Evolutionary conservation across 2,113 vertebrate species (phyloP).

Genomic region (Antechinus flavipes): DNA sequence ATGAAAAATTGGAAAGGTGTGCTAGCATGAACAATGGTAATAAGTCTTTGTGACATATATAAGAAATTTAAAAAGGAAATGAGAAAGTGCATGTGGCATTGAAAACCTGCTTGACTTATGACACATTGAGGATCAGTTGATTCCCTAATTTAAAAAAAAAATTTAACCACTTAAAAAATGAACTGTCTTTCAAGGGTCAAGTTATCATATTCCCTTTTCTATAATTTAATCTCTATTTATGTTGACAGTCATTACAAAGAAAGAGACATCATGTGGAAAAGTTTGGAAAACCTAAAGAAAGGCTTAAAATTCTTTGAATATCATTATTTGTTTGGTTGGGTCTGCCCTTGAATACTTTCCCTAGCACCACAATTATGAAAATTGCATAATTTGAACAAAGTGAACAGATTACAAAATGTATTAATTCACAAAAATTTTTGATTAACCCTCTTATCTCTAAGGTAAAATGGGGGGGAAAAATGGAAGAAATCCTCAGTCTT

Average conservation of each 20-base stretch:
- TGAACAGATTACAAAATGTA: neutral
- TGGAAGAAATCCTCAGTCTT: neutral
- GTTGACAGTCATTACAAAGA: neutral
- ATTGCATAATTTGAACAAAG: neutral
- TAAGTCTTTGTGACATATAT: neutral
- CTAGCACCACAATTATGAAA: neutral
- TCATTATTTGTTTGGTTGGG: neutral
- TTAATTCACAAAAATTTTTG: slow-evolving; percentile 9
- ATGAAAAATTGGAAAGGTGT: neutral
- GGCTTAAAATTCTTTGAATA: slow-evolving; percentile 1
- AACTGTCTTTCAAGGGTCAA: neutral
- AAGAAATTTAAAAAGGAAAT: neutral
- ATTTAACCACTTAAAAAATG: neutral
- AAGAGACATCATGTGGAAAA: neutral
- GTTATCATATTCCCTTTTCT: neutral
- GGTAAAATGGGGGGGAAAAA: slow-evolving; percentile 45
- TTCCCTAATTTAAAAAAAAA: neutral
- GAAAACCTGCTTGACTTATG: neutral
- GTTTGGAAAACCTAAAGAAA: neutral
- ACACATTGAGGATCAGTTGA: neutral
- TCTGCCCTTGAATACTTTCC: neutral
- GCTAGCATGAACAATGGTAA: neutral
- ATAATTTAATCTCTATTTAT: neutral
- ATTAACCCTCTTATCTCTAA: slow-evolving; percentile 13
- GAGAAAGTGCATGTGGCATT: neutral